These are phyloP conservation scores for Sitophilus oryzae DNA, from an alignment of 1,140 invertebrate genomes.

Conservation along the genomic window DNA sequence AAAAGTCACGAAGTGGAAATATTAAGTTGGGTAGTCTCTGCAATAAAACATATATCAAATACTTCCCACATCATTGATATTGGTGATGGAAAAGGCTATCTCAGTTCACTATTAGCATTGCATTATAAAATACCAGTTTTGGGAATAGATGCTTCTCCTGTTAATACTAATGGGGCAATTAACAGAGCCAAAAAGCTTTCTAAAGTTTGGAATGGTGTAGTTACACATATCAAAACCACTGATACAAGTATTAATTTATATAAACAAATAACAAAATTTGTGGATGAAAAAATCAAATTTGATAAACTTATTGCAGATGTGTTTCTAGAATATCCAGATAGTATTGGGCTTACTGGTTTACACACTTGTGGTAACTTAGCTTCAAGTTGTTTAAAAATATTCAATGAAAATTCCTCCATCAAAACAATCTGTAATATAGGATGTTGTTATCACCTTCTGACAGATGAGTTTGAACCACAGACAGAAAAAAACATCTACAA, in stretches of 20 bases:
- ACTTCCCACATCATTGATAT: slow-evolving; percentile 65
- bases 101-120: slow-evolving; percentile 67
- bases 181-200: slow-evolving; percentile 56
- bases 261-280: slow-evolving; percentile 47
- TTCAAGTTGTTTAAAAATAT: slow-evolving; percentile 67
- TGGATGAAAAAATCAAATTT: slow-evolving; percentile 50
- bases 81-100: slow-evolving; percentile 81
- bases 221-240: slow-evolving; percentile 28
- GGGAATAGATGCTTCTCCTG: slow-evolving; percentile 67
- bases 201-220: slow-evolving; percentile 47
- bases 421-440: slow-evolving; percentile 71
- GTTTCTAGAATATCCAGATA: slow-evolving; percentile 42
- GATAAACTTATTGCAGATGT: slow-evolving; percentile 44
- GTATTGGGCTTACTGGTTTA: slow-evolving; percentile 64
- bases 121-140: slow-evolving; percentile 66
- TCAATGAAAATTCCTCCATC: slow-evolving; percentile 52
- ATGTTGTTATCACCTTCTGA: slow-evolving; percentile 85
- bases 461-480: slow-evolving; percentile 49
- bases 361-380: slow-evolving; percentile 87
- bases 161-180: slow-evolving; percentile 59
- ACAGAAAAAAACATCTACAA: slow-evolving; percentile 23
- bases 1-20: slow-evolving; percentile 76
- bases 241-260: slow-evolving; percentile 37
- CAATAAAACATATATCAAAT: slow-evolving; percentile 39
- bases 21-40: slow-evolving; percentile 43